Evolutionary conservation across 2,113 vertebrate genomes (phyloP).

Genomic region (human): DNA sequence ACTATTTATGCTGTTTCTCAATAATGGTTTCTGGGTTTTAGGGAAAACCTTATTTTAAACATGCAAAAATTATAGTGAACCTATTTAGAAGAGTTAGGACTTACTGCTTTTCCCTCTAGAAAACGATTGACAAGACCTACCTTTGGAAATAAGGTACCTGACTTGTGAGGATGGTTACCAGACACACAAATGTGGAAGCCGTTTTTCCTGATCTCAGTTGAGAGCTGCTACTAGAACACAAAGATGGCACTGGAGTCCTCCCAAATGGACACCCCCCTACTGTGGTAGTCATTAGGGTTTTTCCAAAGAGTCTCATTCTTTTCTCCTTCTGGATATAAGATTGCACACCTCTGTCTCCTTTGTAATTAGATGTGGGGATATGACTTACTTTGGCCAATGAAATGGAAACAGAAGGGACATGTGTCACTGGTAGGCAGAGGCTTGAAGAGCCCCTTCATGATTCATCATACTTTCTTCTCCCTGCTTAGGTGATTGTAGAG

Average conservation of each 20-base stretch:
- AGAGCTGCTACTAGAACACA: neutral
- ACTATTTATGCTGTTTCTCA: neutral
- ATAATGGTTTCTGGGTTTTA: conserved; percentile 1
- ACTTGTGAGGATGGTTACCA: neutral
- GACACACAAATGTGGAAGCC: neutral
- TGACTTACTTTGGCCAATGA: conserved; percentile 15
- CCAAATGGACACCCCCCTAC: neutral
- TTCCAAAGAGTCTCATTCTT: neutral
- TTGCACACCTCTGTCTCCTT: neutral
- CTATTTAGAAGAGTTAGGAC: neutral
- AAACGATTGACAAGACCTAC: neutral
- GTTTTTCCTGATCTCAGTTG: neutral
- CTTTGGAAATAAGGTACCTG: neutral
- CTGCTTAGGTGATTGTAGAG: neutral
- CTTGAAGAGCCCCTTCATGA: neutral
- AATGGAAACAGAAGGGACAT: neutral
- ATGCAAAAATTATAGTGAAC: neutral
- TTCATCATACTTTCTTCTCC: neutral
- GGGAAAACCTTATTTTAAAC: conserved; percentile 24
- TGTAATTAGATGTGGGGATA: neutral
- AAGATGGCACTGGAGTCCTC: neutral
- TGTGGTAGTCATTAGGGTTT: neutral
- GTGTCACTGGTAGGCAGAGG: neutral
- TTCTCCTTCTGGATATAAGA: neutral
- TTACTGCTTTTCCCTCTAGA: neutral